phyloP scores from a whole-genome alignment of 2,888 invertebrate species.

The Lasioglossum villosulum region DNA sequence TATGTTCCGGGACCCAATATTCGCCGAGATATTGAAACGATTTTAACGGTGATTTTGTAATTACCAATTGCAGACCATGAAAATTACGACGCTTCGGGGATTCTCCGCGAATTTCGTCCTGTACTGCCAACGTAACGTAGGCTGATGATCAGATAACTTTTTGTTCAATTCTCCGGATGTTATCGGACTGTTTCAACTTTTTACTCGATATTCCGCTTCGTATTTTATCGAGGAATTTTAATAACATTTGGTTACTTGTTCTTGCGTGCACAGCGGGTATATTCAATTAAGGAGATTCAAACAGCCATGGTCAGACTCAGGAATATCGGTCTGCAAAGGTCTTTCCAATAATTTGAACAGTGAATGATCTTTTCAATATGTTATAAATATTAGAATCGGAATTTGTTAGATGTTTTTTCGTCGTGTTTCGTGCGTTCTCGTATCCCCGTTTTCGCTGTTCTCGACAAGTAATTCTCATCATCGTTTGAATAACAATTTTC shows the following conservation, averaged over 20 bases:
- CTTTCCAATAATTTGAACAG: not conserved
- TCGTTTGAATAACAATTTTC: not conserved
- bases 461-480: not conserved
- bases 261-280: not conserved
- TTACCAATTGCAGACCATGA: conserved; percentile 19
- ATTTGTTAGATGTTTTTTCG: not conserved
- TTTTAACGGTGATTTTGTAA: conserved; percentile 39
- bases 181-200: not conserved
- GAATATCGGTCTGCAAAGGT: not conserved
- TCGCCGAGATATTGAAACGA: conserved; percentile 35
- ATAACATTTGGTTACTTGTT: no score
- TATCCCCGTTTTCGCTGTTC: not conserved
- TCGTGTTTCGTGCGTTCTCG: not conserved
- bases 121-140: not conserved
- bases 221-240: not conserved
- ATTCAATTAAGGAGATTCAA: not conserved
- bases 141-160: not conserved
- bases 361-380: no score
- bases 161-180: not conserved
- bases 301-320: not conserved
- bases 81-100: conserved; percentile 22
- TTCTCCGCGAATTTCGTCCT: not conserved
- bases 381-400: not conserved
- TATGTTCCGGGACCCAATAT: conserved; percentile 31
- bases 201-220: not conserved